Percentiles rank a stretch among this genome's conserved stretches.
These are phyloP conservation scores for Heliothis subflexa DNA, from an alignment of 1,140 invertebrate species.

Conservation along the genomic window DNA sequence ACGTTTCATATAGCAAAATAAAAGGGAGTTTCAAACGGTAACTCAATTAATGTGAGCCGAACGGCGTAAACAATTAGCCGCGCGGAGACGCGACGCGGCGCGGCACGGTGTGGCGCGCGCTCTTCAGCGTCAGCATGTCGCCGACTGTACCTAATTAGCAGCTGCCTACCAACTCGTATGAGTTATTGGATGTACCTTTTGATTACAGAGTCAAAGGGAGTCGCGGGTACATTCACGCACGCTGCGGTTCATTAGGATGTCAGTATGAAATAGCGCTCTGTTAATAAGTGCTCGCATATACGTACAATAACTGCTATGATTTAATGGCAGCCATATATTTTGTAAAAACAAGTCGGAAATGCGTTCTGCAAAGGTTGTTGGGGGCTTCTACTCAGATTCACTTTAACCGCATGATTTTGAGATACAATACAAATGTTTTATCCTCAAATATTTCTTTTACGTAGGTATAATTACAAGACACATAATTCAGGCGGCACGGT, in stretches of 20 bases:
- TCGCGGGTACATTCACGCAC: conserved; percentile 1
- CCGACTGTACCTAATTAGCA: conserved; percentile 35
- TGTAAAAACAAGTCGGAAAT: not conserved
- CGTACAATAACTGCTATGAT: not conserved
- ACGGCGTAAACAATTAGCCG: conserved; percentile 44
- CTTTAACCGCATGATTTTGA: not conserved
- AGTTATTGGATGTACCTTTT: conserved; percentile 41
- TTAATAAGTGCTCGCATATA: not conserved
- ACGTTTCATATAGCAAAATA: conserved; percentile 20
- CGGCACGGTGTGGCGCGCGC: not conserved
- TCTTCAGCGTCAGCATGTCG: conserved; percentile 9
- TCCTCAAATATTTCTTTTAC: not conserved
- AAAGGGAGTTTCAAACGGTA: conserved; percentile 40
- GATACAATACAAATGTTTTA: not conserved
- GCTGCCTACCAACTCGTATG: conserved; percentile 23
- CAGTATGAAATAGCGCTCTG: not conserved
- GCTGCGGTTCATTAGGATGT: conserved; percentile 11
- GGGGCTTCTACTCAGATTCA: too few species aligned
- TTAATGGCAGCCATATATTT: not conserved
- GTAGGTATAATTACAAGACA: not conserved
- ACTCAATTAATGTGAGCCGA: conserved; percentile 41
- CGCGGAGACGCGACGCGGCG: not conserved
- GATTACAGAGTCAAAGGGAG: conserved; percentile 30
- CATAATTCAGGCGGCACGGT: conserved; percentile 7
- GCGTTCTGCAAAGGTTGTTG: not conserved